Percentiles rank a stretch among this genome's conserved stretches.
phyloP scores from a whole-genome alignment of 2,888 invertebrate species.

The Luffia ferchaultella region DNA sequence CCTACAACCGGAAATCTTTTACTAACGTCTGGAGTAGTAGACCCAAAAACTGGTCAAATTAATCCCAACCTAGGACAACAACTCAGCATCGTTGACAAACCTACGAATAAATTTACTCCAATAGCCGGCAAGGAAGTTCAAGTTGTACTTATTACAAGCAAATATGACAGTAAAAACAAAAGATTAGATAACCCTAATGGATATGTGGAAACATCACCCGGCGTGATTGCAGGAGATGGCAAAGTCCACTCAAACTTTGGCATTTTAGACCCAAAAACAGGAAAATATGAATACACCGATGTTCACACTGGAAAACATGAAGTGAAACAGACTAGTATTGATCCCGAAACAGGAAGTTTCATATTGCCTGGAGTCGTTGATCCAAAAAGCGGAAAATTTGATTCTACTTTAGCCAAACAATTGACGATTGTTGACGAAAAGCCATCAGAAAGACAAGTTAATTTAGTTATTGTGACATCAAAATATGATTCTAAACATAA shows the following conservation, averaged over 20 bases:
- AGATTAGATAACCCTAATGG: conserved; percentile 65
- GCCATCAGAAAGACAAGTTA: conserved; percentile 45
- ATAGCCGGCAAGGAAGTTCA: conserved; percentile 55
- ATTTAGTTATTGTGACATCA: conserved; percentile 62
- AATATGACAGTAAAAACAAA: conserved; percentile 66
- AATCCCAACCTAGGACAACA: conserved; percentile 66
- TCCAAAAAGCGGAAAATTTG: conserved; percentile 65
- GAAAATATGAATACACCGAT: conserved; percentile 62
- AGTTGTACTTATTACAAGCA: conserved; percentile 61
- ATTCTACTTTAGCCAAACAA: conserved; percentile 62
- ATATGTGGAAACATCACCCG: conserved; percentile 57
- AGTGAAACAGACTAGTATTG: conserved; percentile 62
- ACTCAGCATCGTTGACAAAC: conserved; percentile 48
- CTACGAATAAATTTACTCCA: conserved; percentile 41
- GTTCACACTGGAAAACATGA: conserved; percentile 64
- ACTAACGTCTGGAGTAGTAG: conserved; percentile 59
- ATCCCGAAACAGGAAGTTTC: conserved; percentile 62
- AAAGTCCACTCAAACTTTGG: conserved; percentile 64
- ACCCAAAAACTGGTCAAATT: conserved; percentile 62
- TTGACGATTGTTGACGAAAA: conserved; percentile 57
- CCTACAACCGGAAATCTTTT: conserved; percentile 69
- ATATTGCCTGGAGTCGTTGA: conserved; percentile 62
- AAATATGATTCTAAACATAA: conserved; percentile 66
- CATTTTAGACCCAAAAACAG: conserved; percentile 63
- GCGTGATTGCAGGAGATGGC: conserved; percentile 47